Percentiles rank a stretch among this genome's conserved stretches.
These are phyloP conservation scores for Cephus spinipes DNA, from an alignment of 2,888 invertebrate species.

Conservation along the genomic window DNA sequence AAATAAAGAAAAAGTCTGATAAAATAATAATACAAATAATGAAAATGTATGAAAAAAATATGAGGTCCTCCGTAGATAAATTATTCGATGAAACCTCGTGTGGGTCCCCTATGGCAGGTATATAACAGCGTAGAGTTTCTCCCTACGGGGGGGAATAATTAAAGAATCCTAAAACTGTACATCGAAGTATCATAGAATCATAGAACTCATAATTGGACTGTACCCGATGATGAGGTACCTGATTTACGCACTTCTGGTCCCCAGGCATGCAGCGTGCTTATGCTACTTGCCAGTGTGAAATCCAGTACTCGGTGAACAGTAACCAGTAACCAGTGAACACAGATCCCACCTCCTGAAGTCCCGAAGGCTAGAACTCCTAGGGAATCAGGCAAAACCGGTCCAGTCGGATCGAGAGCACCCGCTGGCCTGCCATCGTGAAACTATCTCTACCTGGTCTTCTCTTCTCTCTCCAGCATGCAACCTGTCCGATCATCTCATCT, in stretches of 20 bases:
- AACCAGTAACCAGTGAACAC: conserved; percentile 29
- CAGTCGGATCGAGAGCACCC: conserved; percentile 58
- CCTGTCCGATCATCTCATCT: conserved; percentile 7
- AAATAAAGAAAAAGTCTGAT: background rate
- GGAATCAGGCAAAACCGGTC: conserved; percentile 64
- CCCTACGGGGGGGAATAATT: conserved; percentile 32
- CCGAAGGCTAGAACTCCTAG: conserved; percentile 63
- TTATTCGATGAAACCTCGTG: conserved; percentile 48
- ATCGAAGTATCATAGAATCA: background rate
- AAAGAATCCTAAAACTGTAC: background rate
- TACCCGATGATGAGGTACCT: background rate
- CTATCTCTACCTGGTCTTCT: conserved; percentile 21
- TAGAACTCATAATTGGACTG: background rate
- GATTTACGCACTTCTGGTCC: background rate
- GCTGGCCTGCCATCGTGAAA: conserved; percentile 27
- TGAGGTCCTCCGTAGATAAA: conserved; percentile 38
- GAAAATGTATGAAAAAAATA: background rate
- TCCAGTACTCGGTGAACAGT: conserved; percentile 32
- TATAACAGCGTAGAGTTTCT: conserved; percentile 47
- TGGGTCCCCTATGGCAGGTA: conserved; percentile 29
- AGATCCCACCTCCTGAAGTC: conserved; percentile 37
- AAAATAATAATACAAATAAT: background rate
- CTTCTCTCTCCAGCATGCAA: conserved; percentile 19
- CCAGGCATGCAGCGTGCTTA: background rate
- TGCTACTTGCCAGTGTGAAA: background rate